Evolutionary conservation across 2,113 vertebrate species (phyloP).

Genomic region (Chionodraco myersi): DNA sequence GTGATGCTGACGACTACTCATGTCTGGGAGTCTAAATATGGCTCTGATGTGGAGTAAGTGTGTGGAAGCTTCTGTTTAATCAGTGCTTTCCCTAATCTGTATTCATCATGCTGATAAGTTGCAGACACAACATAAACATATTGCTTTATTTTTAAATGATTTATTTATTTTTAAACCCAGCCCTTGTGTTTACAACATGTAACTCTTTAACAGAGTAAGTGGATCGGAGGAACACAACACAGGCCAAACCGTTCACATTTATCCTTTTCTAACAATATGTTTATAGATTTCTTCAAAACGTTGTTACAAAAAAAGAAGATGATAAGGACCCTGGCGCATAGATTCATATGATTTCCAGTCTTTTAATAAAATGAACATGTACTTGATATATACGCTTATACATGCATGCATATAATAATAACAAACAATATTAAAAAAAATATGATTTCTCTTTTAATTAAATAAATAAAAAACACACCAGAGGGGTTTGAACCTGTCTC

Average conservation of each 20-base stretch:
- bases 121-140: not conserved
- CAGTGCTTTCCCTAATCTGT: not conserved
- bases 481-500: too few relatives aligned
- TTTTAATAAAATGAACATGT: too few relatives aligned
- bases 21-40: not conserved
- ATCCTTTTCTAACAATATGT: too few relatives aligned
- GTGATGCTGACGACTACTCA: not conserved
- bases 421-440: too few relatives aligned
- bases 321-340: too few relatives aligned
- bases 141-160: not conserved
- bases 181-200: not conserved
- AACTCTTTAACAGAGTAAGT: not conserved
- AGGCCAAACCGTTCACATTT: not conserved
- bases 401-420: too few relatives aligned
- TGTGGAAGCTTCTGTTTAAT: constrained; percentile 6
- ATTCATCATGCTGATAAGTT: not conserved
- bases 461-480: too few relatives aligned
- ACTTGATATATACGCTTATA: too few relatives aligned
- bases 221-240: constrained; percentile 13
- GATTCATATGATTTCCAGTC: too few relatives aligned
- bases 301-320: too few relatives aligned
- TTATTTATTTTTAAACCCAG: not conserved
- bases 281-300: too few relatives aligned
- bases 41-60: not conserved
- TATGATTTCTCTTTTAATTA: too few relatives aligned